These are phyloP conservation scores for Epinephelus moara DNA, from an alignment of 2,113 vertebrate species.

Conservation along the genomic window DNA sequence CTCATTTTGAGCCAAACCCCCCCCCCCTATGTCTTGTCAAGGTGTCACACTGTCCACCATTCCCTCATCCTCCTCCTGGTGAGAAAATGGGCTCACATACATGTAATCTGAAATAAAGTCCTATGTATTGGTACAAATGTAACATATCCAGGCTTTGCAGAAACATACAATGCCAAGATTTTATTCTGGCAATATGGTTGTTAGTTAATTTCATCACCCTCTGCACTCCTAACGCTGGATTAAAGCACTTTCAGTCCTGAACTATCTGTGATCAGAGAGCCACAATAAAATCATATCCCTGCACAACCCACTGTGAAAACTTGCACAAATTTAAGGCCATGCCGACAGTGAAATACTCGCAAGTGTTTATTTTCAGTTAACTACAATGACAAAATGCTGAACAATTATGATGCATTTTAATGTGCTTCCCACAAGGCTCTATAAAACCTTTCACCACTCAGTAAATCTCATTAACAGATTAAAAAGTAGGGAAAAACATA, in stretches of 20 bases:
- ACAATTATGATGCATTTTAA: background rate
- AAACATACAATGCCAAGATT: too few species aligned
- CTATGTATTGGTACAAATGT: too few species aligned
- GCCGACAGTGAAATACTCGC: background rate
- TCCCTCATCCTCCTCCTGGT: too few species aligned
- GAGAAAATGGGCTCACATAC: too few species aligned
- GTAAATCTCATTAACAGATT: conserved; percentile 26
- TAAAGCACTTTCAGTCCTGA: background rate
- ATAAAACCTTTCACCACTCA: background rate
- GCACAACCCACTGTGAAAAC: background rate
- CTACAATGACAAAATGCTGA: background rate
- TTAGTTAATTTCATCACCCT: background rate
- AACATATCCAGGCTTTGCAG: too few species aligned
- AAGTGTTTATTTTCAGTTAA: background rate
- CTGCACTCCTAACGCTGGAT: background rate
- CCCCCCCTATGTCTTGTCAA: too few species aligned
- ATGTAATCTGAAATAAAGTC: too few species aligned
- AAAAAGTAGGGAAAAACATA: background rate
- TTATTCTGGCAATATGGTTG: too few species aligned
- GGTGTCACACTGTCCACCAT: too few species aligned
- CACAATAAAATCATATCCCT: background rate
- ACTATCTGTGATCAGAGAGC: background rate
- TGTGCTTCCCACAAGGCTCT: background rate
- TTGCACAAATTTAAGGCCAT: background rate
- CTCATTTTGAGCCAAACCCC: too few species aligned